A percentile compares a stretch with the other conserved stretches of the same genome.
These are phyloP conservation scores for Eospalax fontanierii DNA, from an alignment of 2,797 vertebrate species.

Conservation along the genomic window DNA sequence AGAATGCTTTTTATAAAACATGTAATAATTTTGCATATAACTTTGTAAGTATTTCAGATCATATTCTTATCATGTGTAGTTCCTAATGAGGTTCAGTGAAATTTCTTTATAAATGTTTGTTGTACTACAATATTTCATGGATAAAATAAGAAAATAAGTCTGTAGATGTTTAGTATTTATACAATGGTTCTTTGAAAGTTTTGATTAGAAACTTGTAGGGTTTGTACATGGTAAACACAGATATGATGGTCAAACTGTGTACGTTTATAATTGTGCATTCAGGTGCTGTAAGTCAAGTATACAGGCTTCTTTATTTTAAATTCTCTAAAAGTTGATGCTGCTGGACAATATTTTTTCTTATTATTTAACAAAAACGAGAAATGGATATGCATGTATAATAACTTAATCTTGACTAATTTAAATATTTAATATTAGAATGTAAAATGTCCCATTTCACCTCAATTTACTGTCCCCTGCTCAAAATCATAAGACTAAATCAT, in stretches of 20 bases:
- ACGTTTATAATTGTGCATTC: neutral
- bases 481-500: too few species aligned
- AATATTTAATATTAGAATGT: slow-evolving; percentile 20
- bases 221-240: neutral
- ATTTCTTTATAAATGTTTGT: neutral
- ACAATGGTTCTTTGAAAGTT: neutral
- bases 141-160: neutral
- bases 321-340: neutral
- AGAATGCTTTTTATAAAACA: neutral
- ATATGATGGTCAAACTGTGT: rapidly evolving
- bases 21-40: neutral
- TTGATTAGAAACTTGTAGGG: neutral
- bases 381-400: neutral
- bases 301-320: neutral
- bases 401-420: neutral
- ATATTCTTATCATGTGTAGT: too few species aligned
- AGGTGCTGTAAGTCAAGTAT: neutral
- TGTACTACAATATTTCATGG: neutral
- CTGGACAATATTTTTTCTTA: neutral
- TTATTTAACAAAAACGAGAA: neutral
- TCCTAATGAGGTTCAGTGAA: neutral
- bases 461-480: neutral
- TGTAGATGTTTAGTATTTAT: neutral
- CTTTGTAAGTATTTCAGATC: neutral
- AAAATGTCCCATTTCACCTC: neutral